These are phyloP conservation scores for Cephalopachus bancanus DNA, from an alignment of 2,797 vertebrate genomes.

Conservation along the genomic window DNA sequence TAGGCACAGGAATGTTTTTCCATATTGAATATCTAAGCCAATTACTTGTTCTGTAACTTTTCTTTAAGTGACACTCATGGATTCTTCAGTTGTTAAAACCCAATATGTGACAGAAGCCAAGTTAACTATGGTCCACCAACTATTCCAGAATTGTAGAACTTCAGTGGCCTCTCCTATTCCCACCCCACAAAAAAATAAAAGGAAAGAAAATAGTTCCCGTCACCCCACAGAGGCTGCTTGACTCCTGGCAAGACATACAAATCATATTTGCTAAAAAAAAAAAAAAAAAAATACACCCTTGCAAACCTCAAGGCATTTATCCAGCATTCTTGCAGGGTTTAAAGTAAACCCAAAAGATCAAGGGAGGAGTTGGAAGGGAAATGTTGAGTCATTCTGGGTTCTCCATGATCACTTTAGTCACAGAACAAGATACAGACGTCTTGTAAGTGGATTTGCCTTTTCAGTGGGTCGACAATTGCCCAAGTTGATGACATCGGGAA, in stretches of 20 bases:
- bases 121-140: slow-evolving; percentile 86
- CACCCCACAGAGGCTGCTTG: slow-evolving; percentile 86
- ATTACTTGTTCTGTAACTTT: slow-evolving; percentile 88
- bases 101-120: slow-evolving; percentile 87
- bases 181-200: slow-evolving; percentile 83
- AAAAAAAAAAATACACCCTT: slow-evolving; percentile 76
- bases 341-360: slow-evolving; percentile 84
- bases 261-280: slow-evolving; percentile 83
- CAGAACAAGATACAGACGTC: slow-evolving; percentile 89
- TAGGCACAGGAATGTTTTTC: slow-evolving; percentile 83
- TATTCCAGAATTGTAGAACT: slow-evolving; percentile 87
- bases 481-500: slow-evolving; percentile 88
- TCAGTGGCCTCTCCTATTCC: slow-evolving; percentile 83
- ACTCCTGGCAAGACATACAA: slow-evolving; percentile 89
- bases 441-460: slow-evolving; percentile 90
- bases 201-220: slow-evolving; percentile 78
- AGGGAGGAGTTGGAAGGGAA: slow-evolving; percentile 86
- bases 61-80: slow-evolving; percentile 84
- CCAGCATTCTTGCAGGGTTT: slow-evolving; percentile 88
- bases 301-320: slow-evolving; percentile 89
- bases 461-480: slow-evolving; percentile 84
- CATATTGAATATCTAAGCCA: slow-evolving; percentile 87
- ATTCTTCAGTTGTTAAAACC: slow-evolving; percentile 87
- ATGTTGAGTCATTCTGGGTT: slow-evolving; percentile 89
- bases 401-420: slow-evolving; percentile 90